Percentiles rank a stretch among this genome's conserved stretches.
phyloP scores from a whole-genome alignment of 1,140 invertebrate species.

The Scaptodrosophila lebanonensis region DNA sequence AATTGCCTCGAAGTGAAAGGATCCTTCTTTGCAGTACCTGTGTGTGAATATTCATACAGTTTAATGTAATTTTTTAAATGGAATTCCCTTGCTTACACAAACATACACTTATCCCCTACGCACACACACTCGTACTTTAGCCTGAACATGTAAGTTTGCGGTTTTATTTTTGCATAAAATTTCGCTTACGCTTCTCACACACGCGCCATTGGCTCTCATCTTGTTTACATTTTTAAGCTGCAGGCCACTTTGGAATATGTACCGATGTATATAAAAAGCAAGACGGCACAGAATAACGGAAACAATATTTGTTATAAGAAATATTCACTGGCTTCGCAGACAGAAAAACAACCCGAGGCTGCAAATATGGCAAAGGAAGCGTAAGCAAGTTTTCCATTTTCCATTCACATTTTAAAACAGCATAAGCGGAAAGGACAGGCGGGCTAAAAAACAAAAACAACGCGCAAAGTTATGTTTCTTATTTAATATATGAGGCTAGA shows the following conservation, averaged over 20 bases:
- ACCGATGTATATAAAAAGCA: constrained; percentile 17
- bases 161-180: constrained; percentile 42
- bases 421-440: too few species aligned
- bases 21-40: too few species aligned
- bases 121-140: constrained; percentile 4
- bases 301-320: constrained; percentile 12
- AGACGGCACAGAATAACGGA: background rate
- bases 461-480: constrained; percentile 25
- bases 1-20: too few species aligned
- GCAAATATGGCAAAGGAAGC: constrained; percentile 35
- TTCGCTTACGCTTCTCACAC: background rate
- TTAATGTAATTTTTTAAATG: too few species aligned
- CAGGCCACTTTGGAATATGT: constrained; percentile 1
- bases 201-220: constrained; percentile 13
- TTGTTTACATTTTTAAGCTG: constrained; percentile 44
- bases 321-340: constrained; percentile 11
- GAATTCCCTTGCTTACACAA: too few species aligned
- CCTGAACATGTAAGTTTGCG: too few species aligned
- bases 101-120: too few species aligned
- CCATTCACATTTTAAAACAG: constrained; percentile 2
- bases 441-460: constrained; percentile 12
- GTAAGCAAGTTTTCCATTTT: constrained; percentile 58
- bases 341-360: constrained; percentile 28
- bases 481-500: constrained; percentile 23
- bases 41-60: too few species aligned